phyloP scores from a whole-genome alignment of 2,888 invertebrate species.

The Nasonovia ribisnigri region DNA sequence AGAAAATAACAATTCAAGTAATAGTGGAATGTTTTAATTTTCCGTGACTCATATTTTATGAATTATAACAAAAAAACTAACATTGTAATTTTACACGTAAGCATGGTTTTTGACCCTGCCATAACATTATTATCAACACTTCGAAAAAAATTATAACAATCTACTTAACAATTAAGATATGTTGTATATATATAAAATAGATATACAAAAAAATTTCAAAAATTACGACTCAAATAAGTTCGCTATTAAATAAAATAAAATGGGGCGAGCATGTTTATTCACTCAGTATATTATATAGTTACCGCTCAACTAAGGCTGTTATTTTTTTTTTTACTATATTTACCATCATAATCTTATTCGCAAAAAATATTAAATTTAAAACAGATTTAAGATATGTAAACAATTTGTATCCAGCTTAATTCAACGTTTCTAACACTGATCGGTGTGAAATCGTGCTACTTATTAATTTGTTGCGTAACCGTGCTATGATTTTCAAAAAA shows the following conservation, averaged over 20 bases:
- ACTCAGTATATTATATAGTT: neutral
- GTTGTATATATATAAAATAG: no score
- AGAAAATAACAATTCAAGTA: no score
- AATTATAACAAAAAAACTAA: no score
- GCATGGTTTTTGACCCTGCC: no score
- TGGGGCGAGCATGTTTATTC: neutral
- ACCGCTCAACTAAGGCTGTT: neutral
- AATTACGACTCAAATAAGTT: no score
- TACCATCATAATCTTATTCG: neutral
- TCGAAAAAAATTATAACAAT: no score
- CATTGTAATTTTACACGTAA: no score
- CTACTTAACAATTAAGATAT: no score
- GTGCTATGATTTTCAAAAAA: neutral
- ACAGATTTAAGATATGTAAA: neutral
- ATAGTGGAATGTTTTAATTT: no score
- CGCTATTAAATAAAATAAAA: no score
- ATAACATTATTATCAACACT: neutral
- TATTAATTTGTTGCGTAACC: neutral
- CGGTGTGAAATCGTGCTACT: neutral
- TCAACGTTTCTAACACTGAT: neutral
- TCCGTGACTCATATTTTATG: no score
- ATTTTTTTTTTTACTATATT: neutral
- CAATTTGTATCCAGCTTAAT: neutral
- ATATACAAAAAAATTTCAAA: no score
- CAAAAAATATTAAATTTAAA: neutral